Conservation (phyloP, 1,140 invertebrate genomes). For the Homalodisca vitripennis region DNA sequence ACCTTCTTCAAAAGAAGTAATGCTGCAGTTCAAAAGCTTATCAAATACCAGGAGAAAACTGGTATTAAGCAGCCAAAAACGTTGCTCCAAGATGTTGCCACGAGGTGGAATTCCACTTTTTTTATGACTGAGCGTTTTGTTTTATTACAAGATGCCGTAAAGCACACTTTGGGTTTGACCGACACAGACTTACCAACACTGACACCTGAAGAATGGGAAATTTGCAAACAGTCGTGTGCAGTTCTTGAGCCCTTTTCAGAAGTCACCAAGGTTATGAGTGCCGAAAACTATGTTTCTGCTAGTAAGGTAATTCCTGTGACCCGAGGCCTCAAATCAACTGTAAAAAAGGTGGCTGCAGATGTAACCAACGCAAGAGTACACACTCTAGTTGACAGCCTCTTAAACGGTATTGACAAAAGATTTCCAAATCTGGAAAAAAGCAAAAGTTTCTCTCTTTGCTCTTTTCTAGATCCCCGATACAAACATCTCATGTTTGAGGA, state of each 20-base stretch:
- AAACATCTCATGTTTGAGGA: slow-evolving; percentile 34
- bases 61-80: slow-evolving; percentile 33
- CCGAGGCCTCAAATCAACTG: background rate
- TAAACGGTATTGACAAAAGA: slow-evolving; percentile 41
- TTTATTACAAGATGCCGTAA: slow-evolving; percentile 42
- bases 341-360: background rate
- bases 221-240: slow-evolving; percentile 42
- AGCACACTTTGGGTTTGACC: slow-evolving; percentile 31
- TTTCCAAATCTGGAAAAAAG: slow-evolving; percentile 44
- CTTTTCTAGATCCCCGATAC: slow-evolving; percentile 44
- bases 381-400: slow-evolving; percentile 45
- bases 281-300: slow-evolving; percentile 48
- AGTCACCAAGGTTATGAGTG: slow-evolving; percentile 40
- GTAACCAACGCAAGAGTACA: background rate
- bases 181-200: slow-evolving; percentile 32
- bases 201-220: slow-evolving; percentile 34
- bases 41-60: slow-evolving; percentile 14
- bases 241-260: slow-evolving; percentile 44
- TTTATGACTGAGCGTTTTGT: slow-evolving; percentile 48
- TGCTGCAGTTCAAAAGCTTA: background rate
- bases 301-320: slow-evolving; percentile 37
- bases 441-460: background rate
- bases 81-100: slow-evolving; percentile 44
- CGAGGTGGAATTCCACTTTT: slow-evolving; percentile 46
- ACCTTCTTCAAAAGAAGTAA: slow-evolving; percentile 19